These are phyloP conservation scores for Idaea biselata DNA, from an alignment of 2,888 invertebrate genomes.

Conservation along the genomic window DNA sequence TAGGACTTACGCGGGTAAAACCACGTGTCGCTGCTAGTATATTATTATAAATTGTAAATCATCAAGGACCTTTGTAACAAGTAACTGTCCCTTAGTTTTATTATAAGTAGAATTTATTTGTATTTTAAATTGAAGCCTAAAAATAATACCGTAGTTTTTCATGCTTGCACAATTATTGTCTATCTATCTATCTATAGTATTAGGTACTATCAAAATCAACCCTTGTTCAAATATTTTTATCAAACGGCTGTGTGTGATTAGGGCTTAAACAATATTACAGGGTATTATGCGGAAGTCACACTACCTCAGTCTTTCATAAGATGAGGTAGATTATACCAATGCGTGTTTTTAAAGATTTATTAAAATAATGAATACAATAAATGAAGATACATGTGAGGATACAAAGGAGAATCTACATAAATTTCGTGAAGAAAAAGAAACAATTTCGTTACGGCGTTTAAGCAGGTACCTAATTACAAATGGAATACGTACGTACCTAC, in stretches of 20 bases:
- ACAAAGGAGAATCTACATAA: neutral
- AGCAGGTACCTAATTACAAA: neutral
- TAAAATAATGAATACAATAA: neutral
- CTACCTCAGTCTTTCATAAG: conserved; percentile 17
- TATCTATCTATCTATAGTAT: neutral
- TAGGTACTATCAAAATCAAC: conserved; percentile 5
- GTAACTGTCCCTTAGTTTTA: no score
- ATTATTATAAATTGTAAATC: no score
- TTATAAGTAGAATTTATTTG: no score
- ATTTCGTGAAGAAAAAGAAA: neutral
- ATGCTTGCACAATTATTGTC: no score
- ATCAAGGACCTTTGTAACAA: no score
- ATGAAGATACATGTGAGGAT: neutral
- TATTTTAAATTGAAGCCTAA: no score
- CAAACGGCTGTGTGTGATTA: conserved; percentile 21
- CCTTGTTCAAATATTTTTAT: conserved; percentile 29
- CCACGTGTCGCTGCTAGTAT: no score
- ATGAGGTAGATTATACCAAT: conserved; percentile 16
- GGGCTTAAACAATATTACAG: conserved; percentile 23
- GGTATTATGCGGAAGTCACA: conserved; percentile 23
- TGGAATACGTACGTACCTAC: no score
- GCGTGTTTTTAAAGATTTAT: neutral
- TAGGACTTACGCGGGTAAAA: no score
- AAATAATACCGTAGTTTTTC: no score
- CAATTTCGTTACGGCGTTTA: neutral